phyloP scores from a whole-genome alignment of 2,797 vertebrate genomes.

The Epinephelus coioides region DNA sequence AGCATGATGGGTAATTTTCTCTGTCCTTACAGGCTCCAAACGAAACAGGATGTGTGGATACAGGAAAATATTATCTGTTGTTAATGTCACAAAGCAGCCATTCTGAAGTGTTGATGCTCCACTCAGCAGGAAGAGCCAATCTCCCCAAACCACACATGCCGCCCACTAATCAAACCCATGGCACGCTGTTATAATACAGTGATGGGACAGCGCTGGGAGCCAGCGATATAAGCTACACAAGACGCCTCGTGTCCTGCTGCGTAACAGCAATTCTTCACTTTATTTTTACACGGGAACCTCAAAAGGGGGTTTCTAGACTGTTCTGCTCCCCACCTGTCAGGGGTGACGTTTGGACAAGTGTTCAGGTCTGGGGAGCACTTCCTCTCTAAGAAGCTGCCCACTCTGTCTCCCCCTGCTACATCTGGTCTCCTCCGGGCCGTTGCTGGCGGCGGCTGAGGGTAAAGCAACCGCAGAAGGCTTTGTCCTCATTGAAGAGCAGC shows the following conservation, averaged over 20 bases:
- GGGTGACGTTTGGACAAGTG: conserved; percentile 76
- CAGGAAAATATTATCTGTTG: conserved; percentile 48
- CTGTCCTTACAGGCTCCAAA: conserved; percentile 33
- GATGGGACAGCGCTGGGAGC: conserved; percentile 34
- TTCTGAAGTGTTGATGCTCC: conserved; percentile 52
- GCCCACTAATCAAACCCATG: conserved; percentile 61
- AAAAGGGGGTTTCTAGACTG: conserved; percentile 49
- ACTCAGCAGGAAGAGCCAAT: conserved; percentile 58
- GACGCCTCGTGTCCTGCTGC: conserved; percentile 43
- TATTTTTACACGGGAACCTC: conserved; percentile 64
- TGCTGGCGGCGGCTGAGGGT: conserved; percentile 65
- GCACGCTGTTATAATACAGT: conserved; percentile 45
- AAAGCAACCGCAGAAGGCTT: conserved; percentile 68
- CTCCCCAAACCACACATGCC: conserved; percentile 59
- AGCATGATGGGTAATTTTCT: not conserved
- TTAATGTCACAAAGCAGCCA: conserved; percentile 50
- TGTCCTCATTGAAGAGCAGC: conserved; percentile 78
- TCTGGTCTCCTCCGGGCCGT: conserved; percentile 69
- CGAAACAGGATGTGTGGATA: conserved; percentile 40
- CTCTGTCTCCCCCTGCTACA: conserved; percentile 59
- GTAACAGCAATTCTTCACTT: conserved; percentile 53
- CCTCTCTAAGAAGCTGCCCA: conserved; percentile 65
- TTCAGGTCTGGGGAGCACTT: conserved; percentile 71
- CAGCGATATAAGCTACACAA: conserved; percentile 26
- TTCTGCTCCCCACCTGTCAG: conserved; percentile 71